Evolutionary conservation across 2,888 invertebrate species (phyloP), one percentile per base, ranked within the genome.

Genomic region (Crepidodera aurea): DNA sequence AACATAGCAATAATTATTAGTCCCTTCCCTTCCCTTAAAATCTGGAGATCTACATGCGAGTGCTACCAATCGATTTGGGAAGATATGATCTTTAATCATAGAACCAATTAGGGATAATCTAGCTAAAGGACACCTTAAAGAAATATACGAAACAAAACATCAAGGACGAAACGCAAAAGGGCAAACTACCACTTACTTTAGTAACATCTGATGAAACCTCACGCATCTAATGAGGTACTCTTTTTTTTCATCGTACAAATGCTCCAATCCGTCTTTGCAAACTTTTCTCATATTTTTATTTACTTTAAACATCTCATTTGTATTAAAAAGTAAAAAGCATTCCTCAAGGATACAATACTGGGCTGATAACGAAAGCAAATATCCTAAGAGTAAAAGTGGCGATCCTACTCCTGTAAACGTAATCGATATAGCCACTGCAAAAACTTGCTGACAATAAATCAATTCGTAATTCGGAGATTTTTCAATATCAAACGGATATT

Each of bases 171-270:
- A n/a, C n/a, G n/a, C n/a, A n/a, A n/a, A n/a, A n/a, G n/a, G n/a
- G n/a, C n/a, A n/a, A n/a, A n/a, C n/a, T n/a, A n/a, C n/a, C n/a
- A 40, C 40, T 48, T 27, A 48, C 48, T 25, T 48, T 12, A 48
- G 7, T 10, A 48, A 8, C 10, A 25, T 1, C 13, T 0, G 13
- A 13, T 48, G 48, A 7, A 25, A 25, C 10, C 8, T 48, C 7
- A 48, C 48, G 13, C 48, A 48, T 3, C 48, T 48, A 12, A 48
- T 25, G 10, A 48, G 13, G 25, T 8, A 48, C 6, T 48, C 48
- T 25, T 27, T 48, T 12, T 8, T 27, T 27, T 27, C 48, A 1
- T 48, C 48, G 1, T 48, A 48, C 6, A 4, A 25, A 1, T 29
- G 5, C 15, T 48, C 27, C 8, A 48, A 13, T 13, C 12, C 13